Base-by-base conservation (phyloP, 1,140 invertebrate species). In the Bombus confusus region DNA sequence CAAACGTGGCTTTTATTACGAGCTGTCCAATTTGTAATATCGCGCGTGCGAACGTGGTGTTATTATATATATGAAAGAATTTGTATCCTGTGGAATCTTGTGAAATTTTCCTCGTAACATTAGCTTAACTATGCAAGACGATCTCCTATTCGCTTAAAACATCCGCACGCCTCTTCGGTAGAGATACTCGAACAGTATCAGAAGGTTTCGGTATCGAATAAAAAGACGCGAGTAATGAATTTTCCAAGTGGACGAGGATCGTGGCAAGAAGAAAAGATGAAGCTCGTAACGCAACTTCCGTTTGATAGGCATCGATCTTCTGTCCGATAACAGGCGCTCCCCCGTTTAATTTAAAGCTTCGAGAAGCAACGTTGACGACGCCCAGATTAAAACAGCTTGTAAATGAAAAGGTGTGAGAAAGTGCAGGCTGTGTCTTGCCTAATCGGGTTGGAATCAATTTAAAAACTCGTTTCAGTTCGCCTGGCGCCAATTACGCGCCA, bases 391-490 rank as follows among this genome's bases (percentile, higher is more conserved):
- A 37, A 28, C 34, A 22, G 43, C 28, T 25, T 18, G 66, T 34
- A 39, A 69, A 80, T 57, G 47, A 71, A 39, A 52, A 71, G 64
- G 66, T 80, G 78, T 71, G 78, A 80, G 66, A 80, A 80, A 80
- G 43, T 41, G 3, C 78, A 37, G 15, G 66, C 43, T 25, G 73
- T 34, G 78, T 28, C 18, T 13, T n/a, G n/a, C n/a, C 77, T 79
- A 68, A 79, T 79, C 77, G 77, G 41, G 13, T 34, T 37, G 43
- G 78, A 28, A 71, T 80, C 78, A 34, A 80, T 80, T 66, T 71
- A 80, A 71, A 80, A 80, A 80, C 78, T 80, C 66, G 78, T 80
- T 80, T 71, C 78, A 57, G 78, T 80, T 39, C 43, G 43, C 66
- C 78, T 80, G 78, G 43, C 78, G 64, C 78, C 78, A 80, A 80